Evolutionary conservation across 2,113 vertebrate species (phyloP).

Genomic region (Meles meles): DNA sequence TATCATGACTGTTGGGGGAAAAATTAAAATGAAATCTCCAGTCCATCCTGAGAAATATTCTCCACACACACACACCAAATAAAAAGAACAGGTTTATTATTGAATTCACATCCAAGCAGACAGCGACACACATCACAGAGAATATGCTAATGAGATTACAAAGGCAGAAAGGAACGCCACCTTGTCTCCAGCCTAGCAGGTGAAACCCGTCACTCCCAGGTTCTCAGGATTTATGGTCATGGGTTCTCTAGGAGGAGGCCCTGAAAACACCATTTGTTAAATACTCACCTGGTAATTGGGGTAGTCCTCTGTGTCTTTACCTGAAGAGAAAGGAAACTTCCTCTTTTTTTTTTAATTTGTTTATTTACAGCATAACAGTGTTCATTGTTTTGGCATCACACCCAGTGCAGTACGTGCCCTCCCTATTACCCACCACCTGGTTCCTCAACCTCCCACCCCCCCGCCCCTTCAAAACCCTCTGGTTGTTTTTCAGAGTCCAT

Average conservation of each 20-base stretch:
- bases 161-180: not conserved
- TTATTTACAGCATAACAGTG: too few species aligned
- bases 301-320: not conserved
- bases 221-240: not conserved
- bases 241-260: not conserved
- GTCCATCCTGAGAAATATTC: not conserved
- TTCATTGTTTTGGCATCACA: too few species aligned
- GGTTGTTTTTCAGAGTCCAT: too few species aligned
- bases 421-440: too few species aligned
- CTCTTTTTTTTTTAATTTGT: too few species aligned
- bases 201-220: not conserved
- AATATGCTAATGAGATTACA: not conserved
- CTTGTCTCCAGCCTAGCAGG: not conserved
- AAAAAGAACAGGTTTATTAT: not conserved
- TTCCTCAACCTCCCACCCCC: too few species aligned
- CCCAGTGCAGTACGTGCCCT: too few species aligned
- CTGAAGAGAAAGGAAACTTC: not conserved
- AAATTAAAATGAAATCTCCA: not conserved
- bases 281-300: not conserved
- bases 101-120: not conserved
- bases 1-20: not conserved
- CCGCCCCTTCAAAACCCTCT: too few species aligned
- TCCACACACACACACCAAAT: not conserved
- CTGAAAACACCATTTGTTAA: not conserved
- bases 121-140: not conserved